phyloP scores from a whole-genome alignment of 2,113 vertebrate species.

The Chaetodon auriga region DNA sequence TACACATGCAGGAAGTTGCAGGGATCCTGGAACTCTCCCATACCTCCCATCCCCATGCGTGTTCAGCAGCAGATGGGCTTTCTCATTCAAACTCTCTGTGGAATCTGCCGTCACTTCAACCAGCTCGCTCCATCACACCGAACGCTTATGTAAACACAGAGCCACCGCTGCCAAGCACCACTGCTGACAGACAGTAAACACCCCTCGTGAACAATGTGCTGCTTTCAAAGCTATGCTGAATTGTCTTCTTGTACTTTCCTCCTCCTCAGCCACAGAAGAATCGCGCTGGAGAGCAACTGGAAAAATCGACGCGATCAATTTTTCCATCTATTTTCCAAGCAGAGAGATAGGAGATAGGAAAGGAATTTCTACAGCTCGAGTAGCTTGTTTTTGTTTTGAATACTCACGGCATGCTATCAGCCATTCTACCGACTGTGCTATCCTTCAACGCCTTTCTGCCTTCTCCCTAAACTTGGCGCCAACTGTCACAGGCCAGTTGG shows the following conservation, averaged over 20 bases:
- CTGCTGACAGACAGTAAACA: constrained; percentile 79
- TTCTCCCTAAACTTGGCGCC: constrained; percentile 35
- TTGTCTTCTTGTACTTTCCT: constrained; percentile 73
- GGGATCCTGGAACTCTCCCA: constrained; percentile 50
- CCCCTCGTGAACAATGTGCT: constrained; percentile 69
- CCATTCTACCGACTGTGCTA: constrained; percentile 5
- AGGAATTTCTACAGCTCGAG: constrained; percentile 37
- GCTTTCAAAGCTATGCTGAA: constrained; percentile 75
- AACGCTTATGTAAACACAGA: constrained; percentile 77
- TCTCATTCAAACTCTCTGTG: constrained; percentile 60
- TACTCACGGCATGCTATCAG: constrained; percentile 7
- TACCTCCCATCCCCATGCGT: constrained; percentile 25
- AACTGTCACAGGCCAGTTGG: constrained; percentile 68
- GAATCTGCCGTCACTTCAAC: constrained; percentile 73
- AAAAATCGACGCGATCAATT: constrained; percentile 44
- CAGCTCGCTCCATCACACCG: constrained; percentile 65
- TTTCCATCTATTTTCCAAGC: constrained; percentile 41
- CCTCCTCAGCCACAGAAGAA: constrained; percentile 31
- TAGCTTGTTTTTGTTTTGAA: constrained; percentile 59
- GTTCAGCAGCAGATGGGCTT: constrained; percentile 71
- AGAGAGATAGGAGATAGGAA: constrained; percentile 55
- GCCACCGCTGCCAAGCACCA: constrained; percentile 78
- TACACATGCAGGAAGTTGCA: constrained; percentile 26
- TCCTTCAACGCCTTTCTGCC: constrained; percentile 55
- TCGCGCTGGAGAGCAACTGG: constrained; percentile 34